Evolutionary conservation across 53 echinoderm and acorn worm species (phyloP).

Genomic region (Paelopatides confundens): DNA sequence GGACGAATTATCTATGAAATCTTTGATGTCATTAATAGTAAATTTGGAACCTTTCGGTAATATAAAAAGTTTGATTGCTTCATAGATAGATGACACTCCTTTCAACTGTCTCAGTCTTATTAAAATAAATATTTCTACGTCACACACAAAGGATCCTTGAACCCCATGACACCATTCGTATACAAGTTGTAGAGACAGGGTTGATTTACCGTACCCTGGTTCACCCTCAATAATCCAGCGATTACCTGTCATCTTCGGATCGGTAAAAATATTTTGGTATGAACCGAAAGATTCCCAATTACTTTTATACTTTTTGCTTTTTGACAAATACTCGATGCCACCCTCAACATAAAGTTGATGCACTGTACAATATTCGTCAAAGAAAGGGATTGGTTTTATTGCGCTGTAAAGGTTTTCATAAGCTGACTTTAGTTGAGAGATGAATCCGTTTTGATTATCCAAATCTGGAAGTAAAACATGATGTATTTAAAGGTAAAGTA

Average conservation of each 20-base stretch:
- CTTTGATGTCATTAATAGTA: not conserved
- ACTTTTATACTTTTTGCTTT: not conserved
- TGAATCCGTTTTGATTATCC: not conserved
- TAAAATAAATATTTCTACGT: not conserved
- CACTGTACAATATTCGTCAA: not conserved
- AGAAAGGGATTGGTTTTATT: too few relatives aligned
- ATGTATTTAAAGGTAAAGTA: too few relatives aligned
- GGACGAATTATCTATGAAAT: not conserved
- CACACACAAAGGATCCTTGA: not conserved
- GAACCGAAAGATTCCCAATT: not conserved
- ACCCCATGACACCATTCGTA: not conserved
- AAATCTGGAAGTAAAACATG: too few relatives aligned
- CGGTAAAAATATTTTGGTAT: not conserved
- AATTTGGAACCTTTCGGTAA: not conserved
- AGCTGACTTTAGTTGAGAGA: not conserved
- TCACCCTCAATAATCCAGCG: not conserved
- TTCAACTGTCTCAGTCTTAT: not conserved
- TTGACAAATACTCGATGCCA: not conserved
- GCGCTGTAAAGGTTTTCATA: too few relatives aligned
- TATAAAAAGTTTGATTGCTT: not conserved
- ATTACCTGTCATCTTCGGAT: not conserved
- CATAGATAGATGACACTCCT: not conserved
- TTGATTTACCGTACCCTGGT: constrained; percentile 4
- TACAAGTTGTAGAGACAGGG: not conserved
- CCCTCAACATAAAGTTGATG: not conserved